Evolutionary conservation across 2,797 vertebrate species (phyloP), one percentile per base, ranked within the genome.

Genomic region (Sandelia bainsii): DNA sequence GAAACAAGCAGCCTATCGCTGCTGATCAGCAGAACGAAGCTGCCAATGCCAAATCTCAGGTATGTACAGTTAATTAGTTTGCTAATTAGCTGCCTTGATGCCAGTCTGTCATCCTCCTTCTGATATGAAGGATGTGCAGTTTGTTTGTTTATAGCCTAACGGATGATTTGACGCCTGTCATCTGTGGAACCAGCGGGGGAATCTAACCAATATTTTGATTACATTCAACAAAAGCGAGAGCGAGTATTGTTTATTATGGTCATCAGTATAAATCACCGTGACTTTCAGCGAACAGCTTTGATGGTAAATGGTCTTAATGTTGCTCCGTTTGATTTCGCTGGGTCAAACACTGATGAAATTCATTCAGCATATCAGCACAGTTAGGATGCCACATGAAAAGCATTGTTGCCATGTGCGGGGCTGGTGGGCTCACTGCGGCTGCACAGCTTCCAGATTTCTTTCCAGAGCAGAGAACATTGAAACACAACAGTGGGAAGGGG

Each of bases 41-140:
- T 50, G 64, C 75, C 69, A 39, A 17, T 23, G 67, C 75, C 82
- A 78, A 46, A 79, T 73, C 73, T 56, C 73, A 90, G 81, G 81
- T 79, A 84, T 32, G 76, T 67, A 49, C 69, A 66, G 82, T 46
- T 87, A 84, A 91, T 90, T 84, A 80, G 72, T 80, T 87, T 75
- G 74, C 81, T 85, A 83, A 88, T 89, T 68, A 77, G 69, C 72
- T 56, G 77, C 60, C 78, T 62, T 54, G 65, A 81, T 80, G 76
- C 84, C 50, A 29, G 56, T 8, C 62, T 49, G 63, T 68, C 80
- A 51, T 49, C 54, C 54, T 34, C 62, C 45, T 23, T 72, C 52
- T 50, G 61, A 67, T 51, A 45, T 72, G 68, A 69, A 69, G 44
- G 40, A 32, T 19, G 40, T 25, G 68, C 40, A 11, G 69, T 50